phyloP scores from a whole-genome alignment of 2,888 invertebrate genomes.

The Orchesella flavescens region DNA sequence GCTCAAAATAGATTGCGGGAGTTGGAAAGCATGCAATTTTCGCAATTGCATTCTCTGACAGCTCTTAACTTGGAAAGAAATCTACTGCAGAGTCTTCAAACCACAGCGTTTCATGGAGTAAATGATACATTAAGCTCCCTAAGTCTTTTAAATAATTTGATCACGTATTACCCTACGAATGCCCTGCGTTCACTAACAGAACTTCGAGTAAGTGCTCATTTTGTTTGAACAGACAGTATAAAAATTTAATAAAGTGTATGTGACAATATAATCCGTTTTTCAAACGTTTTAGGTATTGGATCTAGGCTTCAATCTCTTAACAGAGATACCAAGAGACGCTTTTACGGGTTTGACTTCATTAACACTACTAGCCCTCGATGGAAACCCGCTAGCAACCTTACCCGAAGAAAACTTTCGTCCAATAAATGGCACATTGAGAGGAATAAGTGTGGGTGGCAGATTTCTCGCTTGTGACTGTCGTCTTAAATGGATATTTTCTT shows the following conservation, averaged over 20 bases:
- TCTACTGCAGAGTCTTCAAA: slow-evolving; percentile 84
- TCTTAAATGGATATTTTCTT: slow-evolving; percentile 90
- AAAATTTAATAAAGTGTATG: not conserved
- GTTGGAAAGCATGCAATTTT: slow-evolving; percentile 74
- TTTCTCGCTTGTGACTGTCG: slow-evolving; percentile 92
- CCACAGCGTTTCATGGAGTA: slow-evolving; percentile 86
- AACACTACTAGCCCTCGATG: slow-evolving; percentile 82
- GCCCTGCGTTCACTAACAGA: slow-evolving; percentile 86
- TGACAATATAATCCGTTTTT: too few species aligned
- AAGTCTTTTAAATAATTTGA: slow-evolving; percentile 89
- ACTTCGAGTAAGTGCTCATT: slow-evolving; percentile 78
- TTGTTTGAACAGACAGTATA: not conserved
- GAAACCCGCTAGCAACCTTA: slow-evolving; percentile 89
- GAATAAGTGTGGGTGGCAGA: slow-evolving; percentile 89
- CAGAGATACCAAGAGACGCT: slow-evolving; percentile 85
- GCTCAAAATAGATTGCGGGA: slow-evolving; percentile 91
- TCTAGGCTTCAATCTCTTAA: slow-evolving; percentile 92
- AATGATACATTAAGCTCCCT: slow-evolving; percentile 88
- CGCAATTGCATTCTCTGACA: slow-evolving; percentile 85
- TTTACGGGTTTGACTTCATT: slow-evolving; percentile 75
- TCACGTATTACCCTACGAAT: slow-evolving; percentile 88
- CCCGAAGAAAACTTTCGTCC: slow-evolving; percentile 85
- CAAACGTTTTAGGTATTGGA: slow-evolving; percentile 81
- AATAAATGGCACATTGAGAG: slow-evolving; percentile 85
- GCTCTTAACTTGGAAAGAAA: slow-evolving; percentile 92